A percentile compares a stretch with the other conserved stretches of the same genome.
Evolutionary conservation across 1,140 invertebrate genomes (phyloP).

Genomic region (Druon quercuslanigerum): DNA sequence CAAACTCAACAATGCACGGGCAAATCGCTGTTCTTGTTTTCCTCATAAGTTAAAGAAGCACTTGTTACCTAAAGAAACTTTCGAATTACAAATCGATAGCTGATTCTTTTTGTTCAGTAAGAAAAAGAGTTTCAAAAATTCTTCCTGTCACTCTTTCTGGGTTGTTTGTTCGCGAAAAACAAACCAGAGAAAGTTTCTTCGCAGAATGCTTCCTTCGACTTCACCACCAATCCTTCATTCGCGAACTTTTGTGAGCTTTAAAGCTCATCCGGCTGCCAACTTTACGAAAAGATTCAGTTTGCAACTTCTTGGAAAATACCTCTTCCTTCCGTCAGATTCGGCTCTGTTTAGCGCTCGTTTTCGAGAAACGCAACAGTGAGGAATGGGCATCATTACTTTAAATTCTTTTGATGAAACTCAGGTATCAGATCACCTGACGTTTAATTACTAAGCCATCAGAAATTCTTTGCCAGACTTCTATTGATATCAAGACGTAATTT

Average conservation of each 20-base stretch:
- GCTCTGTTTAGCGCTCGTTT: neutral
- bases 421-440: neutral
- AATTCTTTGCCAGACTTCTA: neutral
- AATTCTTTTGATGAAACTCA: neutral
- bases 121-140: constrained; percentile 15
- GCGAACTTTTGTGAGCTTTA: constrained; percentile 45
- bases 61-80: constrained; percentile 17
- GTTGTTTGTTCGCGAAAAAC: constrained; percentile 59
- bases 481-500: no score
- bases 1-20: constrained; percentile 3
- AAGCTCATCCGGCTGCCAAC: constrained; percentile 40
- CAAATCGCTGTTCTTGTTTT: constrained; percentile 17
- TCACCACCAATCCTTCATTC: constrained; percentile 31
- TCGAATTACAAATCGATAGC: constrained; percentile 16
- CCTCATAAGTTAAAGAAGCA: neutral
- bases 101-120: neutral
- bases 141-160: constrained; percentile 30
- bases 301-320: constrained; percentile 6
- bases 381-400: neutral
- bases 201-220: constrained; percentile 38
- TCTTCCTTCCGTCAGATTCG: constrained; percentile 22
- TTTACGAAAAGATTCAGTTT: constrained; percentile 23
- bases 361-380: neutral
- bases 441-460: neutral
- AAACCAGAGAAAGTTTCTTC: constrained; percentile 52